Conservation (phyloP, 2,797 vertebrate species). For the Gymnocypris eckloni region DNA sequence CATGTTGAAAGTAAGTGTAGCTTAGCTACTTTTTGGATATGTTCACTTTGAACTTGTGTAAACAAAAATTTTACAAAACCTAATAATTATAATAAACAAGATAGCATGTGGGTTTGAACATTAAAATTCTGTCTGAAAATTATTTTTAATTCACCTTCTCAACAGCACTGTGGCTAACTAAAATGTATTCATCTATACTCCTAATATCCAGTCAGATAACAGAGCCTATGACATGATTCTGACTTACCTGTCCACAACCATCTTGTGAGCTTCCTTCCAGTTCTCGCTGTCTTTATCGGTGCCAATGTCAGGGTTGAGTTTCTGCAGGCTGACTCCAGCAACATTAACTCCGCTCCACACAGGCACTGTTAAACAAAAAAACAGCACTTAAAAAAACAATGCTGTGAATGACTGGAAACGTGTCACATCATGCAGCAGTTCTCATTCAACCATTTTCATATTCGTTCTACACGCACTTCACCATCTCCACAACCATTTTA, state of each 20-base stretch:
- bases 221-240: neutral
- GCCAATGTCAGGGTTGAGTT: constrained; percentile 90
- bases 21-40: no score
- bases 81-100: neutral
- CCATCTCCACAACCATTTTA: neutral
- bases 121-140: neutral
- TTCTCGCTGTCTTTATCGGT: constrained; percentile 86
- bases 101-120: neutral
- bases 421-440: neutral
- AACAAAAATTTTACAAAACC: no score
- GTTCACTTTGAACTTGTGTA: no score
- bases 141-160: no score
- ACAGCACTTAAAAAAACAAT: neutral
- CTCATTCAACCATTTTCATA: neutral
- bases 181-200: no score
- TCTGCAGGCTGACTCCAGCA: constrained; percentile 91
- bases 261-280: constrained; percentile 93
- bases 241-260: constrained; percentile 90
- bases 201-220: neutral
- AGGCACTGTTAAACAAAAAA: constrained; percentile 79
- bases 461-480: neutral
- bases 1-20: neutral
- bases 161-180: no score
- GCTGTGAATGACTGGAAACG: neutral
- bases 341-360: constrained; percentile 96